These are phyloP conservation scores for Busseola fusca DNA, from an alignment of 2,888 invertebrate species.

Conservation along the genomic window DNA sequence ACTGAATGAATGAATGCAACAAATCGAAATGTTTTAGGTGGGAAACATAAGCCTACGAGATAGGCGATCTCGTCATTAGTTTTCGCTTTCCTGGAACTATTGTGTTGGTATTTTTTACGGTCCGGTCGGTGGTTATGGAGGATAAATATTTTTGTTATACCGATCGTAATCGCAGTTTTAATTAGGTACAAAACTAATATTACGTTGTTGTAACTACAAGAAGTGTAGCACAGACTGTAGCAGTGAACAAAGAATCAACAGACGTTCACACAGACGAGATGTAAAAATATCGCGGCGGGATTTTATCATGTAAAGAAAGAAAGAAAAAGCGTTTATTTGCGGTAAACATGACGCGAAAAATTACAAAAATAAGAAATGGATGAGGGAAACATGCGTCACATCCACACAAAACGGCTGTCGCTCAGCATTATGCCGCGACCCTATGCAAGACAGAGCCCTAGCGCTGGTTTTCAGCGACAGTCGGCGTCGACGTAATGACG, in stretches of 20 bases:
- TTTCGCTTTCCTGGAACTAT: conserved; percentile 42
- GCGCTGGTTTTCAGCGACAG: no score
- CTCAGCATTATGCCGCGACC: no score
- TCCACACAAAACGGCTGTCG: no score
- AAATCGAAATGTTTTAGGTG: conserved; percentile 75
- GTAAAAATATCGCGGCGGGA: no score
- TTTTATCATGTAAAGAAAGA: no score
- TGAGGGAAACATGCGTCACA: no score
- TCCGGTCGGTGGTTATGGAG: neutral
- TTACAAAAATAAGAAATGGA: no score
- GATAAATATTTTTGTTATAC: neutral
- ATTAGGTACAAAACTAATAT: neutral
- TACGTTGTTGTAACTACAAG: neutral
- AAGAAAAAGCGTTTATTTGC: no score
- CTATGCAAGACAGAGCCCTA: no score
- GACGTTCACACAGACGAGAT: no score
- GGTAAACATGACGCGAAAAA: no score
- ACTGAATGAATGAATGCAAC: conserved; percentile 79
- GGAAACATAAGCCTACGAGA: conserved; percentile 49
- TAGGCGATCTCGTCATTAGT: conserved; percentile 63
- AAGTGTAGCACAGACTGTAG: conserved; percentile 4
- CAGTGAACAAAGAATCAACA: neutral
- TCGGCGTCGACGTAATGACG: no score
- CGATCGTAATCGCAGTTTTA: neutral
- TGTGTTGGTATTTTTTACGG: conserved; percentile 2